Conservation (phyloP, 37 sponge, comb jelly and placozoan species). For the Cladorhizidae sp. region DNA sequence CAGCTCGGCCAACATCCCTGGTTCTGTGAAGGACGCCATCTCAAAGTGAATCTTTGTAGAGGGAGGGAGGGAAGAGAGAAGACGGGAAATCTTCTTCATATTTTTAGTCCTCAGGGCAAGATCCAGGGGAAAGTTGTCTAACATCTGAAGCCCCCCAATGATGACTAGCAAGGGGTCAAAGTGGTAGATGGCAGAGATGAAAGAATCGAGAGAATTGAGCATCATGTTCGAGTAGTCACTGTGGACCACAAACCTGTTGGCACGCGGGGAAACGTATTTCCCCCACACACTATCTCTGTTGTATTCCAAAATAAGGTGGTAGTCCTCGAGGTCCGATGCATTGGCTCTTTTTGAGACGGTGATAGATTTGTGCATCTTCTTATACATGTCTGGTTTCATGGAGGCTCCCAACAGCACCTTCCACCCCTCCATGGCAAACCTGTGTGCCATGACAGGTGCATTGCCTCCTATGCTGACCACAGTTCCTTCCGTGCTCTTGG, state of each 20-base stretch:
- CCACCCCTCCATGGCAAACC: conserved; percentile 78
- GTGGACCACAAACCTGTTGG: conserved; percentile 77
- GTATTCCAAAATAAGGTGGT: conserved; percentile 79
- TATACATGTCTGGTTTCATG: conserved; percentile 10
- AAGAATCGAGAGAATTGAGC: conserved; percentile 56
- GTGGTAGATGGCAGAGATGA: conserved; percentile 9
- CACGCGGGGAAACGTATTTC: conserved; percentile 49
- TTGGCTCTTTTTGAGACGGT: conserved; percentile 5
- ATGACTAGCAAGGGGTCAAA: conserved; percentile 72
- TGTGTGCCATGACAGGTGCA: conserved; percentile 78
- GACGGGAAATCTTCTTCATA: conserved; percentile 27
- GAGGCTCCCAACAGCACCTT: conserved; percentile 65
- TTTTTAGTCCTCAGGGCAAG: conserved; percentile 30
- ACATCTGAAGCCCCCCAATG: conserved; percentile 80
- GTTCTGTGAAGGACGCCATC: conserved; percentile 80
- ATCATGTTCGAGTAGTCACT: conserved; percentile 70
- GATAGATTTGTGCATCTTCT: conserved; percentile 25
- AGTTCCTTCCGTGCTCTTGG: conserved; percentile 5
- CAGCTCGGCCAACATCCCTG: conserved; percentile 47
- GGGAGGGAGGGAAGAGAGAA: conserved; percentile 37
- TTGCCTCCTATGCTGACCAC: conserved; percentile 62
- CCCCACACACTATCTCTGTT: conserved; percentile 68
- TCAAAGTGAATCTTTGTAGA: conserved; percentile 78
- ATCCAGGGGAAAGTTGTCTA: conserved; percentile 73
- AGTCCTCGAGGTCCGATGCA: conserved; percentile 16